Base-by-base conservation (phyloP, 1,140 invertebrate species). In the Drosophila virilis region DNA sequence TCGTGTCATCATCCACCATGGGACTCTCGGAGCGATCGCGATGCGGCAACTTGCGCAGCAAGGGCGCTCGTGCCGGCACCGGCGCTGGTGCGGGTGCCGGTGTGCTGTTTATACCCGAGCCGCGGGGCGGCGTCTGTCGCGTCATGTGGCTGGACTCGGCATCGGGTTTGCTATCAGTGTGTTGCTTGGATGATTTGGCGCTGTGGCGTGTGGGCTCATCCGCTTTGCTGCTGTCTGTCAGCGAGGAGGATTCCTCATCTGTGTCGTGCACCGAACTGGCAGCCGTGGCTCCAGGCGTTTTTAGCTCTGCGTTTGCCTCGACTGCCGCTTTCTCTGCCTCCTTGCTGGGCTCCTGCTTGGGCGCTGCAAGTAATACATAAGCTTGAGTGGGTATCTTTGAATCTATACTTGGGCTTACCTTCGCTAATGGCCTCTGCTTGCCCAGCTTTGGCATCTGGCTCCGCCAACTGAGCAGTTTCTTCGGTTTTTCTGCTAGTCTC, bases 231-330 rank as follows among this genome's bases (percentile, higher is more conserved):
- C 73, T 77, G 48, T 88, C 91, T 3, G 90, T 91, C 0, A 81
- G 93, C 2, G 94, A 94, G 0, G 94, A 93, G 45, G 68, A 74
- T 45, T 95, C 94, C 76, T 95, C 95, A 64, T 94, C 94, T 0
- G 93, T 94, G 52, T 94, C 93, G 0, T 92, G 93, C 33, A 91
- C 68, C 4, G 74, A 80, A 6, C 74, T 78, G 1, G 72, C 22
- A 0, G 64, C 52, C 8, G 70, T 32, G 0, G 59, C 6, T 2
- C 3, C 17, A 32, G 55, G 33, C 1, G 55, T 15, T 15, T 70
- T 74, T 2, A 7, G 2, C 3, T 68, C 51, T 6, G 38, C 40
- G 0, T 33, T 15, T 2, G 35, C 6, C 22, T 71, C 50, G 6
- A 33, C 35, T 22, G 28, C 8, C 1, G n/a, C 59, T 13, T 88